Evolutionary conservation across 30 jellyfish, hydroid and myxozoan species (phyloP).

Genomic region (Catostylus mosaicus): DNA sequence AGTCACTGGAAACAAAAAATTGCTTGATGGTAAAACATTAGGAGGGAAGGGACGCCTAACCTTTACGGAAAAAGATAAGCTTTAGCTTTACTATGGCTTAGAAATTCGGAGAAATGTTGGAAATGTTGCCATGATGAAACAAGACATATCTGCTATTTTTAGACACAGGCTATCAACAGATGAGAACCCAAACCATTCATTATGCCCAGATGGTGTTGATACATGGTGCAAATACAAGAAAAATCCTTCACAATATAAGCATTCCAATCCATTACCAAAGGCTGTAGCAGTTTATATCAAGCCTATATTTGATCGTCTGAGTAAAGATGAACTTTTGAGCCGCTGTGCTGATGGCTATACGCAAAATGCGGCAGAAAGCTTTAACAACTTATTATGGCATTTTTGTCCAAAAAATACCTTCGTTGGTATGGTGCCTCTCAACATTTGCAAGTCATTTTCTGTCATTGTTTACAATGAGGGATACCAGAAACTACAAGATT

Average conservation of each 20-base stretch:
- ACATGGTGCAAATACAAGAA: neutral
- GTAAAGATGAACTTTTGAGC: neutral
- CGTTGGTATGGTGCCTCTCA: neutral
- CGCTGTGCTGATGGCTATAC: neutral
- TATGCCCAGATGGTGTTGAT: neutral
- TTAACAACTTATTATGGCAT: neutral
- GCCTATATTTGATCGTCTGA: neutral
- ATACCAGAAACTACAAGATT: neutral
- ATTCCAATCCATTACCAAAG: neutral
- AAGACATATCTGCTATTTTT: neutral
- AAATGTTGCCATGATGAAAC: neutral
- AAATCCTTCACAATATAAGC: neutral
- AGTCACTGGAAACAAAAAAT: neutral
- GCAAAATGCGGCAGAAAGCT: neutral
- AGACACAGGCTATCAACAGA: neutral
- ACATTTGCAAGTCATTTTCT: neutral
- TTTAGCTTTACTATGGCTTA: neutral
- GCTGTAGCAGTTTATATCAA: neutral
- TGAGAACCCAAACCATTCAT: neutral
- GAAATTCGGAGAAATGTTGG: neutral
- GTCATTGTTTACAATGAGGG: neutral
- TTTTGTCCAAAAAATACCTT: neutral
- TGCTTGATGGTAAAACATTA: neutral
- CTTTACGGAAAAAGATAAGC: neutral
- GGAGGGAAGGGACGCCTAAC: neutral